A percentile compares a stretch with the other conserved stretches of the same genome.
Conservation (phyloP, 2,797 vertebrate genomes). For the Setipinna tenuifilis region DNA sequence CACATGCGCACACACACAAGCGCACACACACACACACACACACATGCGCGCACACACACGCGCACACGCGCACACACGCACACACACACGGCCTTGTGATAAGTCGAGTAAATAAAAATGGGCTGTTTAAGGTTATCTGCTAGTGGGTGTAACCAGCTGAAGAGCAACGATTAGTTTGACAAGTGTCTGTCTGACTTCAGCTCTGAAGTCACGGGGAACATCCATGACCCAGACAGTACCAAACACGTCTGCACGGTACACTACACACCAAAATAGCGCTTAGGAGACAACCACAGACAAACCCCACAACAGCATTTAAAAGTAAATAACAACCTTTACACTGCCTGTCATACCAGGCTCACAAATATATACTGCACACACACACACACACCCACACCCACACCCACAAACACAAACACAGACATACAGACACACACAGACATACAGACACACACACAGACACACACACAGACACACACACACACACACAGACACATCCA, state of each 20-base stretch:
- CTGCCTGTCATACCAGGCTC: neutral
- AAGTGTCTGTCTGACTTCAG: neutral
- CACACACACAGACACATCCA: too few species aligned
- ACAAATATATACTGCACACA: neutral
- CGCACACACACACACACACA: too few species aligned
- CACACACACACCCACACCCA: neutral
- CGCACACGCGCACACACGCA: too few species aligned
- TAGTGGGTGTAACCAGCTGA: neutral
- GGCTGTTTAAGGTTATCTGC: too few species aligned
- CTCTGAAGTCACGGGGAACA: neutral
- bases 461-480: too few species aligned
- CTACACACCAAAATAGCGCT: neutral
- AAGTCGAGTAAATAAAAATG: neutral
- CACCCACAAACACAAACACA: neutral
- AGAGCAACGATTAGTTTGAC: neutral
- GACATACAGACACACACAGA: conserved; percentile 69
- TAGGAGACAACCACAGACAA: neutral
- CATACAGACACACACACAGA: neutral
- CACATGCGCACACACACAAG: too few species aligned
- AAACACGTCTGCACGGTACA: neutral
- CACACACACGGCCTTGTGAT: too few species aligned
- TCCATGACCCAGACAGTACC: neutral
- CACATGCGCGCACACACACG: too few species aligned
- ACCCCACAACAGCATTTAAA: neutral
- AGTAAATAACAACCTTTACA: neutral